Conservation (phyloP, 2,888 invertebrate genomes). For the Hirtodrosophila cameraria region DNA sequence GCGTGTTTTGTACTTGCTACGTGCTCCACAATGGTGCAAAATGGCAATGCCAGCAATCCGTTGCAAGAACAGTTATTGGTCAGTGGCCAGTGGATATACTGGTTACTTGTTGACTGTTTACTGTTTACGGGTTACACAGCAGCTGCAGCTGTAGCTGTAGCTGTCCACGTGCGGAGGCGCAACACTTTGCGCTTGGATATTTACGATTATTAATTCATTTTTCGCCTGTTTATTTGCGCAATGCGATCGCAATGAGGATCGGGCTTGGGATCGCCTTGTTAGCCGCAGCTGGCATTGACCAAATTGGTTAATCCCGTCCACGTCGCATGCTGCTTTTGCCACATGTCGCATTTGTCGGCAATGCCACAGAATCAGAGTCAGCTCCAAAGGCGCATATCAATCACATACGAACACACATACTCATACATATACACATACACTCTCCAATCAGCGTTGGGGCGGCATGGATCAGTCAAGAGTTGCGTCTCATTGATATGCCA, state of each 20-base stretch:
- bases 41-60: conserved; percentile 39
- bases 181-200: conserved; percentile 70
- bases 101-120: too few relatives aligned
- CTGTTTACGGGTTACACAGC: too few relatives aligned
- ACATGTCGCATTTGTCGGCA: conserved; percentile 75
- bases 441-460: conserved; percentile 59
- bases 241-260: conserved; percentile 24
- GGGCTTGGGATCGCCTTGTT: conserved; percentile 55
- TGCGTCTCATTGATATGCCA: conserved; percentile 70
- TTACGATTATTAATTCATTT: conserved; percentile 82
- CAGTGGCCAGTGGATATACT: too few relatives aligned
- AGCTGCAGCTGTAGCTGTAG: background rate
- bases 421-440: conserved; percentile 11
- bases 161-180: conserved; percentile 67
- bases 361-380: conserved; percentile 16
- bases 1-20: conserved; percentile 47
- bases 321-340: conserved; percentile 4
- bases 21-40: conserved; percentile 48
- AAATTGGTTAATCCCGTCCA: conserved; percentile 64
- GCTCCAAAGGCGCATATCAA: conserved; percentile 68
- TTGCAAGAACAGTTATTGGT: conserved; percentile 67
- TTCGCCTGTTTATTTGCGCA: conserved; percentile 67
- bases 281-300: conserved; percentile 44
- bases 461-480: conserved; percentile 66
- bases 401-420: conserved; percentile 48